These are phyloP conservation scores for Manis crassicaudata DNA, from an alignment of 2,797 vertebrate genomes.

Conservation along the genomic window DNA sequence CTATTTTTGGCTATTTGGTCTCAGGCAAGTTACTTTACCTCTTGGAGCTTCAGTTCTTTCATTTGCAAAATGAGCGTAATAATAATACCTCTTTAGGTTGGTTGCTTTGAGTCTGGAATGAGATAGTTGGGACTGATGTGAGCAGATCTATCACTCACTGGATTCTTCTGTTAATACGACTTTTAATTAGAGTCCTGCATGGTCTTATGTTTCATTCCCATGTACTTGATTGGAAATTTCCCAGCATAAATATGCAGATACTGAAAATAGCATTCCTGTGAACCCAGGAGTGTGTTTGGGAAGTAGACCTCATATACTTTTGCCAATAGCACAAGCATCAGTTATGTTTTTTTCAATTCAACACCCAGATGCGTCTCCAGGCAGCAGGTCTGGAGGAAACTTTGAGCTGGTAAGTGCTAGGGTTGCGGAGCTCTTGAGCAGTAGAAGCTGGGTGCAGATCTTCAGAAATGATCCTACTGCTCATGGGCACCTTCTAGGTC, in stretches of 20 bases:
- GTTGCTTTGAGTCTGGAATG: neutral
- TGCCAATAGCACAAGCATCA: neutral
- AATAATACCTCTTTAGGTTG: neutral
- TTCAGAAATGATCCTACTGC: neutral
- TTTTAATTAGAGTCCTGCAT: slow-evolving; percentile 12
- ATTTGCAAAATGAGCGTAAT: neutral
- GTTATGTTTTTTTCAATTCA: neutral
- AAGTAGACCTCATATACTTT: neutral
- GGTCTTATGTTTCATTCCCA: neutral
- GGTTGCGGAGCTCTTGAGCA: neutral
- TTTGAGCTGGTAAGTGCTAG: neutral
- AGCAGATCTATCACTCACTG: neutral
- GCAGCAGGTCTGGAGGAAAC: neutral
- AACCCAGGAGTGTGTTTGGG: neutral
- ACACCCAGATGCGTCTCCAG: neutral
- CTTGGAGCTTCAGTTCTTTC: neutral
- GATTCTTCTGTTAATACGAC: neutral
- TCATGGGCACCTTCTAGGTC: neutral
- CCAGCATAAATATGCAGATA: neutral
- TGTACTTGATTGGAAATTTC: slow-evolving; percentile 11
- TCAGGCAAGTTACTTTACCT: neutral
- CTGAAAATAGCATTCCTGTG: neutral
- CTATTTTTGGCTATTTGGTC: neutral
- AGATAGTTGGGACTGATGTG: neutral
- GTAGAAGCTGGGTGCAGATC: neutral